Percentiles rank a stretch among this genome's conserved stretches.
Conservation (phyloP, 2,113 vertebrate genomes). For the Bathybates hornii region DNA sequence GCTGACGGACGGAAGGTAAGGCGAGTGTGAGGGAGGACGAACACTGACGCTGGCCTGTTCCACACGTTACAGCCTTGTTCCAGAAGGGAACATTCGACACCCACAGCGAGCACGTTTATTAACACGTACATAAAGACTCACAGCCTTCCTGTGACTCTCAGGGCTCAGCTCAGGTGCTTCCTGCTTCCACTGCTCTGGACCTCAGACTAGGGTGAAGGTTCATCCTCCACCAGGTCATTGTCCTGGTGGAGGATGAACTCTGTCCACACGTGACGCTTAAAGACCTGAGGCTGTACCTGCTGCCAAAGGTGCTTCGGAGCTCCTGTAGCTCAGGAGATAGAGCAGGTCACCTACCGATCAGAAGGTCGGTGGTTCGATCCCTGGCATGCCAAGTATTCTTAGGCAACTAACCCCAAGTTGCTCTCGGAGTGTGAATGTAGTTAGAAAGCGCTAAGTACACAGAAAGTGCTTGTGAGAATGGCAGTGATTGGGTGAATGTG, state of each 20-base stretch:
- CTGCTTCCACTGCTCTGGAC: not conserved
- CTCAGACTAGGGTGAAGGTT: not conserved
- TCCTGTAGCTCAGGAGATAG: not conserved
- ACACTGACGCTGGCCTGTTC: not conserved
- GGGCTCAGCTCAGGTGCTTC: rapidly evolving
- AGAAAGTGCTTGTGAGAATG: not conserved
- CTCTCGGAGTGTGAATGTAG: not conserved
- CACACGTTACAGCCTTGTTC: not conserved
- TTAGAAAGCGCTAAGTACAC: not conserved
- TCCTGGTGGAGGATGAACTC: not conserved
- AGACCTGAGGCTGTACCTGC: not conserved
- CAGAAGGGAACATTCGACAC: not conserved
- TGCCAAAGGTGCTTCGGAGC: not conserved
- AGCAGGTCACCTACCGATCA: not conserved
- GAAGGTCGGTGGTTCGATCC: not conserved
- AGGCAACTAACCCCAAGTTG: not conserved
- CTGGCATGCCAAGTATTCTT: not conserved
- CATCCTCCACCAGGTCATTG: not conserved
- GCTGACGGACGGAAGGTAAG: constrained; percentile 81
- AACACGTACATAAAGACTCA: not conserved
- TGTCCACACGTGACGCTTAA: not conserved
- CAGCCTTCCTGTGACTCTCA: not conserved
- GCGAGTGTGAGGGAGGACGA: not conserved
- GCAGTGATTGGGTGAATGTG: not conserved
- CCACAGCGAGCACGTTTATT: not conserved